phyloP scores from a whole-genome alignment of 2,797 vertebrate species.

The Lagorchestes hirsutus region DNA sequence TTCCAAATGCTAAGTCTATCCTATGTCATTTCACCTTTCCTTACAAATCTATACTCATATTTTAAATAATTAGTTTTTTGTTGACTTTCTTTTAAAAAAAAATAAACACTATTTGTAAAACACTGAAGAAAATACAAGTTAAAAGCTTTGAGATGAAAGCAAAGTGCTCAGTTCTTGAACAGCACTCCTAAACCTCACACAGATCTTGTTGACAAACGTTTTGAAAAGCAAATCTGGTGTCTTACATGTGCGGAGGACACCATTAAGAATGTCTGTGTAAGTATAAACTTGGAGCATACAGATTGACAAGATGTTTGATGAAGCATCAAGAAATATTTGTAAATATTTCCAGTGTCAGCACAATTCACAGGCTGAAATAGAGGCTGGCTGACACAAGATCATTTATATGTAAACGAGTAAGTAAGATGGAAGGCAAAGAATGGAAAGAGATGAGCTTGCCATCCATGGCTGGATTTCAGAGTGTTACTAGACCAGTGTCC shows the following conservation, averaged over 20 bases:
- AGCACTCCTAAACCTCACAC: constrained; percentile 14
- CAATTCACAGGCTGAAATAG: constrained; percentile 61
- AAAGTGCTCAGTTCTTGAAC: background rate
- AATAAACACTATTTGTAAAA: background rate
- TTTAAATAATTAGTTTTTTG: background rate
- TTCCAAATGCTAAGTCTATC: background rate
- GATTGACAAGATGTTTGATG: constrained; percentile 73
- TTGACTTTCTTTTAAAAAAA: background rate
- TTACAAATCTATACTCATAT: background rate
- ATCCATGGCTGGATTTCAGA: constrained; percentile 61
- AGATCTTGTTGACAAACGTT: constrained; percentile 63
- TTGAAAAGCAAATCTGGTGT: constrained; percentile 53
- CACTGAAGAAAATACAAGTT: background rate
- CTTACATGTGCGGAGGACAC: constrained; percentile 22
- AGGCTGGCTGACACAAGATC: constrained; percentile 48
- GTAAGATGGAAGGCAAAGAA: constrained; percentile 31
- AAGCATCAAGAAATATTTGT: constrained; percentile 67
- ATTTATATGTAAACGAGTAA: constrained; percentile 72
- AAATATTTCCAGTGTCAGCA: constrained; percentile 73
- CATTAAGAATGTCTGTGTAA: constrained; percentile 59
- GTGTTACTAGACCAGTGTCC: constrained; percentile 22
- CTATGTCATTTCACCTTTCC: background rate
- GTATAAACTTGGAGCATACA: constrained; percentile 68
- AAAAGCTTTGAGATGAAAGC: constrained; percentile 3
- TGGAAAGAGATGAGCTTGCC: constrained; percentile 36